Percentiles rank a stretch among this genome's conserved stretches.
Evolutionary conservation across 2,888 invertebrate species (phyloP).

Genomic region (Leptura quadrifasciata): DNA sequence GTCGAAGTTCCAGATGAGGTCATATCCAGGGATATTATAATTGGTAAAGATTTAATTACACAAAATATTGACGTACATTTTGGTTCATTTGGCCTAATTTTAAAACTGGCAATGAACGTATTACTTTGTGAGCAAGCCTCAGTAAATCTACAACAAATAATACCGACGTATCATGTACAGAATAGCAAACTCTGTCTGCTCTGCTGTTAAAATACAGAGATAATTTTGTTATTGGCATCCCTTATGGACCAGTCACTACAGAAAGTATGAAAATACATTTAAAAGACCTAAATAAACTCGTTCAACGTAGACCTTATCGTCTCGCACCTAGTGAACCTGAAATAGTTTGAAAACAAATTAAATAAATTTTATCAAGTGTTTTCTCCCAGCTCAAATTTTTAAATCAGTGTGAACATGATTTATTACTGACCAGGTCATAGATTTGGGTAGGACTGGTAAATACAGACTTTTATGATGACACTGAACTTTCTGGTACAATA

Average conservation of each 20-base stretch:
- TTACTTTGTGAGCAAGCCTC: background rate
- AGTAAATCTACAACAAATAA: background rate
- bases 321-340: constrained; percentile 6
- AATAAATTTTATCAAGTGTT: too few relatives aligned
- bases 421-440: too few relatives aligned
- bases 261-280: constrained; percentile 15
- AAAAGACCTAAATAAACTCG: constrained; percentile 11
- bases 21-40: background rate
- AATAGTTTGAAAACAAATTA: background rate
- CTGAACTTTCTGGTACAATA: too few relatives aligned
- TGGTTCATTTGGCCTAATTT: too few relatives aligned
- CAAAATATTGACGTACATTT: constrained; percentile 20
- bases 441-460: too few relatives aligned
- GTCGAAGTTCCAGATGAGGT: constrained; percentile 13
- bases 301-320: constrained; percentile 16
- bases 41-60: constrained; percentile 9
- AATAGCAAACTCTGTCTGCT: constrained; percentile 10
- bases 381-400: too few relatives aligned
- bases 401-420: too few relatives aligned
- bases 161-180: background rate
- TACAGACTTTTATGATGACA: too few relatives aligned
- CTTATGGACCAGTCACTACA: constrained; percentile 9
- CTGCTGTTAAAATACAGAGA: background rate
- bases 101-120: background rate
- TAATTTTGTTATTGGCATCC: constrained; percentile 6